phyloP scores from a whole-genome alignment of 2,797 vertebrate species.

The Microcaecilia unicolor region DNA sequence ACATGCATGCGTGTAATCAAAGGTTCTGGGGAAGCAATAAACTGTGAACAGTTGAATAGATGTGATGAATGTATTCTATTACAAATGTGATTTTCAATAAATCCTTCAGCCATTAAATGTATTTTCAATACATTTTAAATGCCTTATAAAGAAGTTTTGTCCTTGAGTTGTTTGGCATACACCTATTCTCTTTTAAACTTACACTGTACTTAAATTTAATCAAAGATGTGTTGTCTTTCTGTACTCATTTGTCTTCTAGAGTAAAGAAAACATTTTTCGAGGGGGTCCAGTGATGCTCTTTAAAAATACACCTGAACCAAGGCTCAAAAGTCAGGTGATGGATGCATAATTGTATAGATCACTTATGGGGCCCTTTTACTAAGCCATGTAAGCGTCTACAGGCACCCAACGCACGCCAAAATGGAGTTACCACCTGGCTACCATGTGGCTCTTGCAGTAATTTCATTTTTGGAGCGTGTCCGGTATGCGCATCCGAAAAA shows the following conservation, averaged over 20 bases:
- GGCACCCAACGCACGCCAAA: too few species aligned
- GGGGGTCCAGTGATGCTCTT: slow-evolving; percentile 7
- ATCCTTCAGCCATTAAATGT: slow-evolving; percentile 5
- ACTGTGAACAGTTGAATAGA: slow-evolving; percentile 1
- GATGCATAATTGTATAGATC: not conserved
- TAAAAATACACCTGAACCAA: not conserved
- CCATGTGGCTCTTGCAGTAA: too few species aligned
- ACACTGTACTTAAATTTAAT: slow-evolving; percentile 26
- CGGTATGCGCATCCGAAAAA: too few species aligned
- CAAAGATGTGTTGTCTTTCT: slow-evolving; percentile 8
- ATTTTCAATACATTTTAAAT: slow-evolving; percentile 10
- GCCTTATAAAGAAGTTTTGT: slow-evolving; percentile 7
- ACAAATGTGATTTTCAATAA: slow-evolving; percentile 7
- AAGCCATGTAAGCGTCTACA: too few species aligned
- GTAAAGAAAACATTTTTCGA: slow-evolving; percentile 2
- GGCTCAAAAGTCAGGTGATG: not conserved
- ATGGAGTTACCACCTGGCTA: too few species aligned
- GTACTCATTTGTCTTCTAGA: slow-evolving; percentile 23
- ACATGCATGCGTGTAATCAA: slow-evolving; percentile 3
- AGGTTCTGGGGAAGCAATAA: slow-evolving; percentile 10
- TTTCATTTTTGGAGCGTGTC: too few species aligned
- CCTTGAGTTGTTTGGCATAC: slow-evolving; percentile 11
- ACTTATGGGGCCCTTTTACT: too few species aligned
- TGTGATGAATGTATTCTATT: slow-evolving; percentile 13
- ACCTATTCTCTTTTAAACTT: slow-evolving; percentile 26